Evolutionary conservation across 2,888 invertebrate species (phyloP).

Genomic region (Boloria selene): DNA sequence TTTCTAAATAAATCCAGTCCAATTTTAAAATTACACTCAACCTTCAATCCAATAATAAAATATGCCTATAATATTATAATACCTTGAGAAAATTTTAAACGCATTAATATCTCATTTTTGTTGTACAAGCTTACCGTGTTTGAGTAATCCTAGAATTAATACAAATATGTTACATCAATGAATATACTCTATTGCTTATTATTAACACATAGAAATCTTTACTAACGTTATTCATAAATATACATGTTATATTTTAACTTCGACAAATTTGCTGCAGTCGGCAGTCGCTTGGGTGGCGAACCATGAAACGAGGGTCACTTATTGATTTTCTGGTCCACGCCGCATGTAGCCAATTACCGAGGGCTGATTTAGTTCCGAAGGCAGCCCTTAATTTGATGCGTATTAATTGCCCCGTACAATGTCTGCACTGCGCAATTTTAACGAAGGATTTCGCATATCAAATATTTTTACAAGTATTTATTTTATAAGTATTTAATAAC

Average conservation of each 20-base stretch:
- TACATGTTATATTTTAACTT: neutral
- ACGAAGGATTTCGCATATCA: neutral
- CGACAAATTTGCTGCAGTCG: slow-evolving; percentile 17
- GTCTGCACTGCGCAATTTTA: slow-evolving; percentile 16
- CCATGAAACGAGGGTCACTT: slow-evolving; percentile 42
- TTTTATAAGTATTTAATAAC: no score
- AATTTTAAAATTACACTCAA: no score
- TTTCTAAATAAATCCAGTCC: no score
- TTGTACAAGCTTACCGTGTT: no score
- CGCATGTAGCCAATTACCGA: slow-evolving; percentile 43
- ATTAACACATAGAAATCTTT: no score
- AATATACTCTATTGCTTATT: no score
- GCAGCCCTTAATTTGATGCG: slow-evolving; percentile 26
- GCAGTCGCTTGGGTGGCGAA: slow-evolving; percentile 33
- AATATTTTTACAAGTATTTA: neutral
- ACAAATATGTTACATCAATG: no score
- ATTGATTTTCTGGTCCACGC: slow-evolving; percentile 44
- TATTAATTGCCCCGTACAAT: slow-evolving; percentile 24
- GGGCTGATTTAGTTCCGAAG: slow-evolving; percentile 29
- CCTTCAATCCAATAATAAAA: no score
- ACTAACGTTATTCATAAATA: neutral
- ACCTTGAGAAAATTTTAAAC: no score
- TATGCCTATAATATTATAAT: no score
- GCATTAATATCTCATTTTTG: no score
- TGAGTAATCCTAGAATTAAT: no score